Conservation (phyloP, 2,113 vertebrate genomes). For the Oreocharis arfaki region DNA sequence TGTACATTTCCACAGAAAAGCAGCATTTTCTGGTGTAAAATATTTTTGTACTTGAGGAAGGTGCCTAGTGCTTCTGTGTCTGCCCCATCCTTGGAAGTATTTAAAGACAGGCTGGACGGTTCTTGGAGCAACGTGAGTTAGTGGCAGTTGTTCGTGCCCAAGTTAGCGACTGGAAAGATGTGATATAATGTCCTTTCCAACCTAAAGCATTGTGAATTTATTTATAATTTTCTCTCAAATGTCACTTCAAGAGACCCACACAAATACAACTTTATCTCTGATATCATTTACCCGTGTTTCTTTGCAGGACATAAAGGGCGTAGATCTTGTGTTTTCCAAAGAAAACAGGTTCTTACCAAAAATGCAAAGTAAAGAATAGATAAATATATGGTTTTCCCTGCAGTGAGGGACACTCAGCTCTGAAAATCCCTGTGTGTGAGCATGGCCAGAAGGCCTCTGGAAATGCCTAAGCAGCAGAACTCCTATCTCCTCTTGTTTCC, state of each 20-base stretch:
- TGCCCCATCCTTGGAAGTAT: background rate
- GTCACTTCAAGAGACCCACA: background rate
- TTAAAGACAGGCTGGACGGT: rapidly evolving
- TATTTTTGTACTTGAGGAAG: too few species aligned
- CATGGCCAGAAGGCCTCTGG: background rate
- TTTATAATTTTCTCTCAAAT: background rate
- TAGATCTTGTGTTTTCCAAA: background rate
- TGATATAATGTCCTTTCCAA: background rate
- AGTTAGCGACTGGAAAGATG: too few species aligned
- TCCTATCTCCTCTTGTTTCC: background rate
- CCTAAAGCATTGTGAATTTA: background rate
- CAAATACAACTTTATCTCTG: background rate
- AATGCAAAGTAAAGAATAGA: background rate
- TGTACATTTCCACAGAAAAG: background rate
- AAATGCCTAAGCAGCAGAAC: background rate
- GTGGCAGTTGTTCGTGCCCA: too few species aligned
- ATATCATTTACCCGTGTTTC: rapidly evolving
- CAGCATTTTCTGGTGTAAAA: background rate
- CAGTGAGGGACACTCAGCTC: background rate
- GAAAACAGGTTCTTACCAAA: background rate
- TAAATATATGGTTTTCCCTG: background rate
- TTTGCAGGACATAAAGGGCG: background rate
- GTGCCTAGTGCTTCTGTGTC: too few species aligned
- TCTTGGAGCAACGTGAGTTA: background rate
- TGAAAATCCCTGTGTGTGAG: background rate